phyloP scores from a whole-genome alignment of 2,797 vertebrate species.

The Lophius americanus region DNA sequence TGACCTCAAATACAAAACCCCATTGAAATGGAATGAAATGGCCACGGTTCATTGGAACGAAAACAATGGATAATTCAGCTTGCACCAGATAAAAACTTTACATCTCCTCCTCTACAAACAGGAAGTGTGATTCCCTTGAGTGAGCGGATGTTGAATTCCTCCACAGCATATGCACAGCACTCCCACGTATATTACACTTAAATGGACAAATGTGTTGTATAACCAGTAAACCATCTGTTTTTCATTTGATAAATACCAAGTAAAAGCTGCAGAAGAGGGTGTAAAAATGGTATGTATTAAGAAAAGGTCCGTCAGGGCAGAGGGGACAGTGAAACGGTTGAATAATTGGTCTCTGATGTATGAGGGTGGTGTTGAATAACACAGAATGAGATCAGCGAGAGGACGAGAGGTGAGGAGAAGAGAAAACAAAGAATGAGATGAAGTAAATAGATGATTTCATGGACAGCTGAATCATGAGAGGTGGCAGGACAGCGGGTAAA shows the following conservation, averaged over 20 bases:
- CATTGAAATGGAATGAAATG: constrained; percentile 45
- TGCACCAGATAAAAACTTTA: constrained; percentile 62
- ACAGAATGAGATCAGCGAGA: not conserved
- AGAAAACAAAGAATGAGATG: constrained; percentile 1
- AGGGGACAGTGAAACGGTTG: not conserved
- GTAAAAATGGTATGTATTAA: constrained; percentile 42
- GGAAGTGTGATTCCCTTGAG: constrained; percentile 55
- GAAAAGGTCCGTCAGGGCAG: constrained; percentile 28
- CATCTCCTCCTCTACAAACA: constrained; percentile 52
- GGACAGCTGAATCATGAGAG: constrained; percentile 31
- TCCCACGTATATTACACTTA: constrained; percentile 56
- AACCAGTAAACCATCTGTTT: constrained; percentile 67
- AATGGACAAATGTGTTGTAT: constrained; percentile 56
- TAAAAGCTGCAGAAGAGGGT: constrained; percentile 36
- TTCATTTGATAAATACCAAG: constrained; percentile 40
- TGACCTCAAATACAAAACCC: constrained; percentile 53
- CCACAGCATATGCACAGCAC: constrained; percentile 46
- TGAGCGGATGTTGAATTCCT: constrained; percentile 44
- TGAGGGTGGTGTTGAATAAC: constrained; percentile 4
- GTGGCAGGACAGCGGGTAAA: constrained; percentile 12
- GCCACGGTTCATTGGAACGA: constrained; percentile 41
- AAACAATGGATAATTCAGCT: constrained; percentile 51
- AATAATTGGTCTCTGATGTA: constrained; percentile 42
- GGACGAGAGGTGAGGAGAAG: constrained; percentile 9
- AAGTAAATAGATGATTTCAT: constrained; percentile 20